Conservation (phyloP, 2,888 invertebrate genomes). For the Hoplodrina blanda region DNA sequence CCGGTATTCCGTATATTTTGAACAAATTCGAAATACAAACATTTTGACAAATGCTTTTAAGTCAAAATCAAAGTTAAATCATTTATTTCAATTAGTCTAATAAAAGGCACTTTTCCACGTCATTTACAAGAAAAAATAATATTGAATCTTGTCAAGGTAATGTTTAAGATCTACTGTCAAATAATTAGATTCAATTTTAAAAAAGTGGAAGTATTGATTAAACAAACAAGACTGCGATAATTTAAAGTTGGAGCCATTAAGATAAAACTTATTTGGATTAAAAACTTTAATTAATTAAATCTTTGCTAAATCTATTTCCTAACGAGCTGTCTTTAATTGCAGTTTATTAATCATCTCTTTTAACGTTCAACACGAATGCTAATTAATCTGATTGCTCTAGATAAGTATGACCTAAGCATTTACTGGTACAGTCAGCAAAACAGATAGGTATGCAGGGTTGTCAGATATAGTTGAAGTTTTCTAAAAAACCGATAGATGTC, state of each 20-base stretch:
- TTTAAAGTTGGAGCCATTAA: not conserved
- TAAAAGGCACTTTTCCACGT: too few relatives aligned
- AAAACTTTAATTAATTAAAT: slow-evolving; percentile 7
- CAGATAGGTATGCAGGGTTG: too few relatives aligned
- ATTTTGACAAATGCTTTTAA: too few relatives aligned
- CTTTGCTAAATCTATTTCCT: not conserved
- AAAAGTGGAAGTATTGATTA: not conserved
- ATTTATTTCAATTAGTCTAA: too few relatives aligned
- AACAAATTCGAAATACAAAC: too few relatives aligned
- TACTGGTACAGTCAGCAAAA: too few relatives aligned
- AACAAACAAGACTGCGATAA: slow-evolving; percentile 9
- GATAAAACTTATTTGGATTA: slow-evolving; percentile 28
- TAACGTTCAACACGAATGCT: not conserved
- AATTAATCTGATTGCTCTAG: not conserved
- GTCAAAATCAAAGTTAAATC: too few relatives aligned
- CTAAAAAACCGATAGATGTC: too few relatives aligned
- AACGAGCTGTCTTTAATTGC: slow-evolving; percentile 8
- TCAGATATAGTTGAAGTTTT: too few relatives aligned
- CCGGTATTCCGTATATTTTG: too few relatives aligned
- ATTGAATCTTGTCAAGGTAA: not conserved
- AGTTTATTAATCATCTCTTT: slow-evolving; percentile 15
- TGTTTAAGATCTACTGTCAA: not conserved
- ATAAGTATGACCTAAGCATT: slow-evolving; percentile 1
- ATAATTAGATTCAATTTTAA: not conserved
- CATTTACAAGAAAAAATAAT: too few relatives aligned